phyloP scores from a whole-genome alignment of 2,113 vertebrate genomes.

The Centrocercus urophasianus region DNA sequence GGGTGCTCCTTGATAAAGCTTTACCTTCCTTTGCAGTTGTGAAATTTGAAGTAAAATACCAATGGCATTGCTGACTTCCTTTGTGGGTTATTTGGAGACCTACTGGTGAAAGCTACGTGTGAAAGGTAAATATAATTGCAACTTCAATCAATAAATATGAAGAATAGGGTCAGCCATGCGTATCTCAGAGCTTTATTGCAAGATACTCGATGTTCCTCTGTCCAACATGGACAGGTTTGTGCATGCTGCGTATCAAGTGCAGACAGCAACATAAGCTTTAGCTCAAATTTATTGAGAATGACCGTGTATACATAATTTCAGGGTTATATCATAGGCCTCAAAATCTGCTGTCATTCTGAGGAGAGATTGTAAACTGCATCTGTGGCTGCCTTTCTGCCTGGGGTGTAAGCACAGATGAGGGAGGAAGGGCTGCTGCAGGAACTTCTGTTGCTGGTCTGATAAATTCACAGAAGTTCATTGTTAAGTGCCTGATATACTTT shows the following conservation, averaged over 20 bases:
- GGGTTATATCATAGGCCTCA: background rate
- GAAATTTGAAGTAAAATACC: background rate
- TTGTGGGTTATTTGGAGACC: slow-evolving; percentile 12
- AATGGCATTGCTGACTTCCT: background rate
- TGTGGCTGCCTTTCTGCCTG: background rate
- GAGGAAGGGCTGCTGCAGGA: background rate
- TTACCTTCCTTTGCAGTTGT: background rate
- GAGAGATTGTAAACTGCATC: background rate
- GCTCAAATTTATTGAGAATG: slow-evolving; percentile 16
- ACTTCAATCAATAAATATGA: background rate
- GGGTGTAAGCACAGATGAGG: background rate
- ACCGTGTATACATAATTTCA: background rate
- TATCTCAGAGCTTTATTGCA: background rate
- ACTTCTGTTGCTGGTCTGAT: background rate
- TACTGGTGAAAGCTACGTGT: background rate
- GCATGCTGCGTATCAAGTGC: background rate
- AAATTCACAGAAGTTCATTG: background rate
- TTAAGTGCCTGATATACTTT: background rate
- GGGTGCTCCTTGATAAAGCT: background rate
- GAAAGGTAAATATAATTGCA: background rate
- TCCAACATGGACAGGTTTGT: slow-evolving; percentile 7
- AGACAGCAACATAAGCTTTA: background rate
- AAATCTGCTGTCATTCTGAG: background rate
- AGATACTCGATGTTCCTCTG: slow-evolving; percentile 4
- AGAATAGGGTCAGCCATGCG: background rate